Percentiles rank a stretch among this genome's conserved stretches.
These are phyloP conservation scores for Ctena decussata DNA, from an alignment of 2,888 invertebrate species.

Conservation along the genomic window DNA sequence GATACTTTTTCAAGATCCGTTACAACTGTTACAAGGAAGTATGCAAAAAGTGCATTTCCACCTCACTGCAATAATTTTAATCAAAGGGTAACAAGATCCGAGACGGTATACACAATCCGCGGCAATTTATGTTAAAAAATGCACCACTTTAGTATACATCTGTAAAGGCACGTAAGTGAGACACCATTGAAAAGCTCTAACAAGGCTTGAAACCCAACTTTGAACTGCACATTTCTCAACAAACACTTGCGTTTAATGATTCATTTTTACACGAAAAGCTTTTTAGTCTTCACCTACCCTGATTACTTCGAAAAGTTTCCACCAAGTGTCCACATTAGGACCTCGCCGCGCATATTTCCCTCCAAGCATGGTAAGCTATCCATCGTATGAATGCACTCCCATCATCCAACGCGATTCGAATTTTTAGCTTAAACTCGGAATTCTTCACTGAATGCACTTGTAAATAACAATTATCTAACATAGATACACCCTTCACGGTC, in stretches of 20 bases:
- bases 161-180: neutral
- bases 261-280: neutral
- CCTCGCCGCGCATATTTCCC: neutral
- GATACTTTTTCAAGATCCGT: too few species aligned
- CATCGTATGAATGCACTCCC: neutral
- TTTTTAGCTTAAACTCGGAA: neutral
- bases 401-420: neutral
- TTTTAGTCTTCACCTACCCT: neutral
- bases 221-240: neutral
- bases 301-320: neutral
- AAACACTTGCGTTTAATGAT: neutral
- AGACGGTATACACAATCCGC: neutral
- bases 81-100: neutral
- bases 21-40: too few species aligned
- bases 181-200: neutral
- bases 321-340: neutral
- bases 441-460: conserved; percentile 4
- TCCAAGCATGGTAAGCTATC: neutral
- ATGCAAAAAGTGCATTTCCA: neutral
- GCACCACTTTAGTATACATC: neutral
- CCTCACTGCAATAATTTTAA: neutral
- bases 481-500: conserved; percentile 12
- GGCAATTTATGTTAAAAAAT: neutral
- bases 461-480: neutral
- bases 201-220: neutral